phyloP scores from a whole-genome alignment of 2,113 vertebrate genomes.

The Vulpes lagopus region DNA sequence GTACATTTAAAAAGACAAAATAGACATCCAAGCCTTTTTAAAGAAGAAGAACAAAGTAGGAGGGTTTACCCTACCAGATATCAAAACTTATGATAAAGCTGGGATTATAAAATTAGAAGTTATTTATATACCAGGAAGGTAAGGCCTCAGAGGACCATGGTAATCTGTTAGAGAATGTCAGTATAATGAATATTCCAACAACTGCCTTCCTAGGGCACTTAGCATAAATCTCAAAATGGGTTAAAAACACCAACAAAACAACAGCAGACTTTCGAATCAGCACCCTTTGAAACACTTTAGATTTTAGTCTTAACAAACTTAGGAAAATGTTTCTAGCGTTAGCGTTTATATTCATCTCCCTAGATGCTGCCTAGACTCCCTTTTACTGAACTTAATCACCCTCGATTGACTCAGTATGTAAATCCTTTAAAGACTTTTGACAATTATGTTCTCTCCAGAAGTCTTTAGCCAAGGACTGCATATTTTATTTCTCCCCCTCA shows the following conservation, averaged over 20 bases:
- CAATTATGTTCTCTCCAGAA: slow-evolving; percentile 44
- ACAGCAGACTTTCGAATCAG: background rate
- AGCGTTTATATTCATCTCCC: slow-evolving; percentile 22
- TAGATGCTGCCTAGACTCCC: slow-evolving; percentile 1
- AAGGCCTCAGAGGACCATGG: background rate
- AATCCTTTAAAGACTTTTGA: slow-evolving; percentile 51
- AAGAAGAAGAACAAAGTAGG: background rate
- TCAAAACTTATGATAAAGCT: background rate
- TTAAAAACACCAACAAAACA: background rate
- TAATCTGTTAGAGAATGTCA: background rate
- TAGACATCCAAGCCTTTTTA: background rate
- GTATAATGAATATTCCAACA: background rate
- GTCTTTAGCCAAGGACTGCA: slow-evolving; percentile 41
- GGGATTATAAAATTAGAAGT: background rate
- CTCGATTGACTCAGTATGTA: background rate
- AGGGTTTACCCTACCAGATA: background rate
- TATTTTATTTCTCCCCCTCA: slow-evolving; percentile 61
- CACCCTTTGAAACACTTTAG: background rate
- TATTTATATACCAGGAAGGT: background rate
- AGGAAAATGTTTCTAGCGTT: slow-evolving; percentile 10
- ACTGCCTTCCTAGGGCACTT: background rate
- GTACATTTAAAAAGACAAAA: background rate
- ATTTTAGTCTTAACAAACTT: background rate
- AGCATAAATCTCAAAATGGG: background rate
- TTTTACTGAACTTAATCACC: slow-evolving; percentile 34